Evolutionary conservation across 1,140 invertebrate genomes (phyloP).

Genomic region (Meloidogyne exigua): DNA sequence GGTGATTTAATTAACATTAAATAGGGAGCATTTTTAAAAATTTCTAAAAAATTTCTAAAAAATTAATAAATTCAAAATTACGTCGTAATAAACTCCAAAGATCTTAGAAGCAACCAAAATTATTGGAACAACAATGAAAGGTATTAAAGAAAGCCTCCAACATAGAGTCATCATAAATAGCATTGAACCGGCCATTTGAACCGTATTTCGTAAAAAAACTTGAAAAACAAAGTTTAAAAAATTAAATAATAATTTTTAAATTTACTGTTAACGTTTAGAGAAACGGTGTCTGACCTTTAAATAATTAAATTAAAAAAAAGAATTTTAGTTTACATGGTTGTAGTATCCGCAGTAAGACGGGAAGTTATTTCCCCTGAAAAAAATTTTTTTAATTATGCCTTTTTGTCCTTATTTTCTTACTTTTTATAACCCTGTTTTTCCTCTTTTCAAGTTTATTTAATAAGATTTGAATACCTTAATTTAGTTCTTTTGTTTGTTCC

Average conservation of each 20-base stretch:
- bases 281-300: conserved; percentile 28
- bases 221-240: neutral
- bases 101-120: conserved; percentile 64
- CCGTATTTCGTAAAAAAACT: conserved; percentile 56
- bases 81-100: conserved; percentile 64
- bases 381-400: no score
- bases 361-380: conserved; percentile 50
- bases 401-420: no score
- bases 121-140: conserved; percentile 65
- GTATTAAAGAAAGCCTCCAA: conserved; percentile 64
- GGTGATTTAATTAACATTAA: no score
- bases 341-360: conserved; percentile 38
- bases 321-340: conserved; percentile 27
- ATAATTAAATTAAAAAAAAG: neutral
- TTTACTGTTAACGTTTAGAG: conserved; percentile 32
- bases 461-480: no score
- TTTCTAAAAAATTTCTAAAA: no score
- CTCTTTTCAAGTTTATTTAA: no score
- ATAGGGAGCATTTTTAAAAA: no score
- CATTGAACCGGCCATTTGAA: conserved; percentile 61
- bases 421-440: no score
- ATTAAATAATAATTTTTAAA: neutral
- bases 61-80: no score
- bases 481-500: no score
- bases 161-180: conserved; percentile 65